Evolutionary conservation across 2,113 vertebrate species (phyloP), one percentile per base, ranked within the genome.

Genomic region (Callocephalon fimbriatum): DNA sequence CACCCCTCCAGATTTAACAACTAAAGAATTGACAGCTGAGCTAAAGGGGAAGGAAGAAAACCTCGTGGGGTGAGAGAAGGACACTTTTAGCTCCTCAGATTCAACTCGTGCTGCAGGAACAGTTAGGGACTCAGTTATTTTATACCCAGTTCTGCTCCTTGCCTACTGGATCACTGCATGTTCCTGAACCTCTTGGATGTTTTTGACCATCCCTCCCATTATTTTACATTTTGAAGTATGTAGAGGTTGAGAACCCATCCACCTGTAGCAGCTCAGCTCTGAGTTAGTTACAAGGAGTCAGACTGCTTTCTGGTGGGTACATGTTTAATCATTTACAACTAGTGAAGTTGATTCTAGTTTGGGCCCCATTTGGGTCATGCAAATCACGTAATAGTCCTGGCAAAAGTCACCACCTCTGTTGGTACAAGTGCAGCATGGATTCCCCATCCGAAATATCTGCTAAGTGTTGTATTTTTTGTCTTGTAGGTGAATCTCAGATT

Each of bases 141-240:
- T 38, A 27, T 21, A 35, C 20, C 58, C 66, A 38, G 10, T 16
- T 59, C 45, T 87, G n/a, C 37, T 53, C 42, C 18, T 54, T 19
- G 6, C 16, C 44, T 51, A 37, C 26, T 12, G 25, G 21, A 21
- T 74, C 26, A 58, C 10, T 8, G 2, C 0, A 0, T 61, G 32
- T 25, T 51, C 38, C 29, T 35, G 10, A 66, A 31, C 5, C 10
- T 44, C 26, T 27, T 27, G 48, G 21, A 5, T 51, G 9, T 5
- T 73, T 91, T 40, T 6, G 22, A 10, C 16, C 50, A 15, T 79
- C 21, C 2, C 10, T 62, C 56, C 68, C 23, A 7, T 51, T 17
- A 22, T n/a, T 47, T 27, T 22, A 14, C 0, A 0, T 63, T 79
- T 83, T 48, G 37, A 23, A 37, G 14, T 32, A 4, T 6, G 37